Evolutionary conservation across 2,888 invertebrate genomes (phyloP).

Genomic region (Pyrochroa serraticornis): DNA sequence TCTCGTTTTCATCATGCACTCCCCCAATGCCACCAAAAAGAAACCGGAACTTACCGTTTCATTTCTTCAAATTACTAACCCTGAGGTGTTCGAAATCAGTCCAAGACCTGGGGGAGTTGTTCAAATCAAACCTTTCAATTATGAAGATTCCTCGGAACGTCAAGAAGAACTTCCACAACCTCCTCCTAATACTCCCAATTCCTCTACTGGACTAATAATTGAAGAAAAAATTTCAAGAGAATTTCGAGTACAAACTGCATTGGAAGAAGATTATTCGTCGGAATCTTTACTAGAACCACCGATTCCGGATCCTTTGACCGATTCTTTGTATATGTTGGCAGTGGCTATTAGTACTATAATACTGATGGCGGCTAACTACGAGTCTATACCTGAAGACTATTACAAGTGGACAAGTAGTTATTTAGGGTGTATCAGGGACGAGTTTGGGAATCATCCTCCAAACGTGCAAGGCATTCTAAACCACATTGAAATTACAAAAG

Average conservation of each 20-base stretch:
- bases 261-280: constrained; percentile 22
- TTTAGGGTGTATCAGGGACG: constrained; percentile 37
- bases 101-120: constrained; percentile 27
- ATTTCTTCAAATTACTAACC: constrained; percentile 24
- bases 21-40: constrained; percentile 1
- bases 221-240: constrained; percentile 18
- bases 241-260: constrained; percentile 27
- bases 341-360: constrained; percentile 36
- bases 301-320: constrained; percentile 20
- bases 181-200: background rate
- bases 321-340: constrained; percentile 32
- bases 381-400: constrained; percentile 28
- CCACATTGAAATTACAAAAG: constrained; percentile 26
- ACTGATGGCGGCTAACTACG: constrained; percentile 31
- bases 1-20: constrained; percentile 14
- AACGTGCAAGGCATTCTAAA: constrained; percentile 39
- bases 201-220: background rate
- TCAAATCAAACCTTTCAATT: constrained; percentile 3
- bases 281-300: background rate
- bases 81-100: constrained; percentile 20
- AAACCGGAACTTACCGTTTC: constrained; percentile 11
- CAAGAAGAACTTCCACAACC: background rate
- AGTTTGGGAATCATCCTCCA: constrained; percentile 34
- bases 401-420: constrained; percentile 34
- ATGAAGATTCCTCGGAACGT: background rate